Conservation (phyloP, 1,140 invertebrate genomes). For the Pogonognathellus flavescens region DNA sequence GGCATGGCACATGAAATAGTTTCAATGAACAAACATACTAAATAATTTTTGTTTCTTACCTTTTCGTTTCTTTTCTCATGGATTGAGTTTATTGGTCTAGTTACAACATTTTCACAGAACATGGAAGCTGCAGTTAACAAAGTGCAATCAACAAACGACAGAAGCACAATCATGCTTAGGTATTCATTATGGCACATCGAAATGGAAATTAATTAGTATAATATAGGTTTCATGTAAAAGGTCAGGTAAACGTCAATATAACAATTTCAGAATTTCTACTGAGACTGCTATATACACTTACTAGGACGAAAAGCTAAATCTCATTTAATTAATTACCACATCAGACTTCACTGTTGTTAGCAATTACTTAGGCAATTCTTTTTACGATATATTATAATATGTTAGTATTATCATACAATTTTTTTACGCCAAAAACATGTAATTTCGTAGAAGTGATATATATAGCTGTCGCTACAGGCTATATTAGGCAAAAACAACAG, state of each 20-base stretch:
- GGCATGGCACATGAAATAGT: background rate
- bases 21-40: background rate
- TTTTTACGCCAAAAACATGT: background rate
- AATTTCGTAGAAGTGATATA: background rate
- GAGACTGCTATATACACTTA: too few species aligned
- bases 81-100: constrained; percentile 32
- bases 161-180: constrained; percentile 8
- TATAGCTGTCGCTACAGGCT: background rate
- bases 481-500: constrained; percentile 11
- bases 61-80: too few species aligned
- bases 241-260: too few species aligned
- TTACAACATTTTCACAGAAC: constrained; percentile 19
- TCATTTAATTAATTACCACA: too few species aligned
- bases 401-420: background rate
- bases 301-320: too few species aligned
- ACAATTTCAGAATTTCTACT: too few species aligned
- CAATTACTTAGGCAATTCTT: too few species aligned
- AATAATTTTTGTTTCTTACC: background rate
- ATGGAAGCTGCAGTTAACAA: constrained; percentile 21
- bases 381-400: background rate
- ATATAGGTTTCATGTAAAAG: background rate
- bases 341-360: too few species aligned
- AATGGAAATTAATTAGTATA: background rate
- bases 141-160: constrained; percentile 18
- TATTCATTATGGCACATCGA: background rate